These are phyloP conservation scores for Amphiura filiformis DNA, from an alignment of 35 echinoderm and acorn worm genomes.

Conservation along the genomic window DNA sequence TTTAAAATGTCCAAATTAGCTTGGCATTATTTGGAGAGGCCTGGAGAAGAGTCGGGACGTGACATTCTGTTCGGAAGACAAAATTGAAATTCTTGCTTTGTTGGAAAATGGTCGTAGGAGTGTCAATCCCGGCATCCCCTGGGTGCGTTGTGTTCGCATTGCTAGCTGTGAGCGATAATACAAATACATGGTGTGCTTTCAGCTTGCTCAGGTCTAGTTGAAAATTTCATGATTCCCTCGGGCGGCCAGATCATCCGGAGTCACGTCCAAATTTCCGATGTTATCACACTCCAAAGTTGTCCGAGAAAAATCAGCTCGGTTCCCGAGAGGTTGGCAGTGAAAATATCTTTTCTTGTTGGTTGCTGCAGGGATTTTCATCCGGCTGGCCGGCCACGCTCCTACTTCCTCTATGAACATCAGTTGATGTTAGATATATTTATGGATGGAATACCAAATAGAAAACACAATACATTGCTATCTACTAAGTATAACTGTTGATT, in stretches of 20 bases:
- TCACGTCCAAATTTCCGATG: not conserved
- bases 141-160: not conserved
- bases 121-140: not conserved
- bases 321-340: not conserved
- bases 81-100: conserved; percentile 4
- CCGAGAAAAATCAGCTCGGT: not conserved
- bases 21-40: not conserved
- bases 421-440: no score
- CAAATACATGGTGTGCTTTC: not conserved
- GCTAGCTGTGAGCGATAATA: not conserved
- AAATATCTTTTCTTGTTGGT: no score
- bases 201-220: not conserved
- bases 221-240: conserved; percentile 11
- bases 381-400: no score
- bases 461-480: no score
- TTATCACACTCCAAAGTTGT: not conserved
- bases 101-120: not conserved
- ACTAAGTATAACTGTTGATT: no score
- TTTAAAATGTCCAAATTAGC: no score
- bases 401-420: no score
- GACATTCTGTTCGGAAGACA: not conserved
- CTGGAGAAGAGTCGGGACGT: not conserved
- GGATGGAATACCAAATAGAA: no score
- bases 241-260: not conserved
- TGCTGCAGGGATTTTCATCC: no score